Evolutionary conservation across 2,888 invertebrate genomes (phyloP), one percentile per base, ranked within the genome.

Genomic region (Pocota personata): DNA sequence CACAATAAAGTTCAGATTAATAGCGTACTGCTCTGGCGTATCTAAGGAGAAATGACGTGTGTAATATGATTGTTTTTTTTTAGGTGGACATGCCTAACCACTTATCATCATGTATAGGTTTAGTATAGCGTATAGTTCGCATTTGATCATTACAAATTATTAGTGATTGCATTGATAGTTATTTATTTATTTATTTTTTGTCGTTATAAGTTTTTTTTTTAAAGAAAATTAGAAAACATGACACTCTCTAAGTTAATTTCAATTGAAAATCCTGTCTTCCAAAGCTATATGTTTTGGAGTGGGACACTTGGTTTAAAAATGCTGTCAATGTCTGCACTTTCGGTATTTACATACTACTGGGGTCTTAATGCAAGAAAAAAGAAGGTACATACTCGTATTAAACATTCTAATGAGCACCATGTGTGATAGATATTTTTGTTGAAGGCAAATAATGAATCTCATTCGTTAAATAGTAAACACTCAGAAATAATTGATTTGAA

Each of bases 231-330:
- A 40, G 1, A 1, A 21, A 46, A 46, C n/a, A 64, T 64, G 48
- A n/a, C 24, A 6, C 30, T 48, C 1, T 64, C 48, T n/a, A 48
- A 32, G 35, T 35, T 64, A 21, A 16, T 64, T 30, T 32, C 64
- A 14, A 16, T n/a, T 0, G 64, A 64, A 48, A 64, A 64, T 21
- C 48, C 64, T 2, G 48, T 48, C 0, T 64, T 64, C 14, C 43
- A 10, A 32, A 64, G 64, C n/a, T 64, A 32, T 46, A 10, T 48
- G 3, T 21, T 64, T 64, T 48, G 64, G 64, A 48, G 32, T 19
- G 48, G 64, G 2, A 8, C 21, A 21, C 64, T 48, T 19, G 64
- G n/a, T 1, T 6, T 21, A 8, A 64, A 48, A 35, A 48, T 32
- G 48, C 19, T 48, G 5, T 32, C 46, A 19, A 64, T 64, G 64